A percentile compares a stretch with the other conserved stretches of the same genome.
phyloP scores from a whole-genome alignment of 2,888 invertebrate genomes.

The Drosophila diplacantha region DNA sequence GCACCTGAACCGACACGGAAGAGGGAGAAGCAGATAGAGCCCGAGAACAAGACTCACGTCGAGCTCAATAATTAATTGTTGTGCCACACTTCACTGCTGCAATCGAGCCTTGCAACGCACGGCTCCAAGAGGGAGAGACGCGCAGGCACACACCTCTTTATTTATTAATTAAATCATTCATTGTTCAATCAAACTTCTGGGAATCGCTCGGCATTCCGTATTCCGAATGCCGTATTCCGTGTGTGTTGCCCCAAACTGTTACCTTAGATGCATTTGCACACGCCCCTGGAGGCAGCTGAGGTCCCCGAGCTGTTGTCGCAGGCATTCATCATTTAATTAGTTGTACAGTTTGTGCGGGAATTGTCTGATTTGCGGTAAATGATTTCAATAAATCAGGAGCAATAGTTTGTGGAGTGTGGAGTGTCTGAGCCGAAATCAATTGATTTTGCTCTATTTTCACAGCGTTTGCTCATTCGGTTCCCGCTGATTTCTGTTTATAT shows the following conservation, averaged over 20 bases:
- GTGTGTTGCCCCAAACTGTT: not conserved
- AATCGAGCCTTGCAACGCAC: constrained; percentile 38
- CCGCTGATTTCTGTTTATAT: constrained; percentile 30
- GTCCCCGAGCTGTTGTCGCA: constrained; percentile 52
- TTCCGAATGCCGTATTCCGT: not conserved
- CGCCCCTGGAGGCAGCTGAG: constrained; percentile 4
- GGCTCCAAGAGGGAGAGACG: constrained; percentile 13
- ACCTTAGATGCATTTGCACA: constrained; percentile 7
- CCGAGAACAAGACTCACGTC: constrained; percentile 15
- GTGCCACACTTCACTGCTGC: constrained; percentile 56
- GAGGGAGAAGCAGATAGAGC: not conserved
- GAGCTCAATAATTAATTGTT: constrained; percentile 48
- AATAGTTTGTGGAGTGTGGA: constrained; percentile 37
- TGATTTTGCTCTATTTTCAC: constrained; percentile 42
- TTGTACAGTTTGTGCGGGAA: constrained; percentile 36
- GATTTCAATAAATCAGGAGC: constrained; percentile 62
- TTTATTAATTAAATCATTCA: constrained; percentile 73
- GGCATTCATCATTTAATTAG: constrained; percentile 69
- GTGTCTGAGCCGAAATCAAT: constrained; percentile 49
- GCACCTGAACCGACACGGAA: constrained; percentile 1
- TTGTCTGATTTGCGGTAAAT: constrained; percentile 59
- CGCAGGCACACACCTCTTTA: constrained; percentile 54
- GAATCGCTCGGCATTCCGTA: constrained; percentile 46
- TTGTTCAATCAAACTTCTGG: constrained; percentile 66
- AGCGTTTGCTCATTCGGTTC: constrained; percentile 8